Evolutionary conservation across 2,888 invertebrate species (phyloP), one percentile per base, ranked within the genome.

Genomic region (Drosophila incognita): DNA sequence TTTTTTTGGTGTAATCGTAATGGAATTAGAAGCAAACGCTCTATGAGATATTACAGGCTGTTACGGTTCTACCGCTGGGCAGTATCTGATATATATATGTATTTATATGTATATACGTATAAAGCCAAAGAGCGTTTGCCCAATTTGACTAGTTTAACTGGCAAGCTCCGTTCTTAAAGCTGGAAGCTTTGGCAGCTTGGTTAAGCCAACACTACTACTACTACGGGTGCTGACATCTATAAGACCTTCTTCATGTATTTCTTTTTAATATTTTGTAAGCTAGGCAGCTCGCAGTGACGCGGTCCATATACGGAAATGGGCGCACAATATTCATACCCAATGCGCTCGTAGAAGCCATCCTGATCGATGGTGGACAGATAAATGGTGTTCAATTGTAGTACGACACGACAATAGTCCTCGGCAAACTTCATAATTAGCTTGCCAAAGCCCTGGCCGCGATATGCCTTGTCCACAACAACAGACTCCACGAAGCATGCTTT

Each of bases 401-500:
- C 93, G 69, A 93, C 93, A 78, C 94, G 95, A 87, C 96, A 96
- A 91, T 97, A 97, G 76, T 96, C 94, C 93, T 97, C 97, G 10
- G 95, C 95, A 90, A 95, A 94, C 69, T 93, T 94, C 96, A 97
- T 96, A 46, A 97, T 93, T 88, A 95, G 94, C 83, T 96, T 96
- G 27, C 97, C 97, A 76, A 96, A 94, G 81, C 96, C 97, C 92
- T 95, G 95, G 15, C 97, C 96, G 79, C 97, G 94, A 87, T 95
- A 94, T 24, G 93, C 93, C 92, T 95, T 95, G 79, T 95, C 95
- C 89, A 97, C 97, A 21, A 97, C 96, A 80, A 97, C 97, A 48
- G 97, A 96, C 94, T 97, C 97, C 64, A 97, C 94, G 90, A 97
- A 96, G 93, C 97, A 97, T 76, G 96, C 95, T 74, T 95, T 94